phyloP scores from a whole-genome alignment of 2,113 vertebrate genomes.

The Strix aluco region DNA sequence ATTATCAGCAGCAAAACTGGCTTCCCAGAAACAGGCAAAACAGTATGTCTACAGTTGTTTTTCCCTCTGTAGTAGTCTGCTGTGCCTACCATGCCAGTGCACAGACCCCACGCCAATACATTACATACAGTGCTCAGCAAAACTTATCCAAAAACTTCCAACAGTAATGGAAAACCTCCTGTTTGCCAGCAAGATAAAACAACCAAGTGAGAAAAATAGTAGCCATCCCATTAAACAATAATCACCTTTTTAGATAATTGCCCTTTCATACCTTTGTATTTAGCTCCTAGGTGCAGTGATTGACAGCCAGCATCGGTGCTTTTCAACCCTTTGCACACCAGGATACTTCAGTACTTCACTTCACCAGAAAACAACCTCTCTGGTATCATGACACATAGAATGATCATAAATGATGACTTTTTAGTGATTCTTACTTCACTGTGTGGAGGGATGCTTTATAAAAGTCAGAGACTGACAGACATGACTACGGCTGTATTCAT shows the following conservation, averaged over 20 bases:
- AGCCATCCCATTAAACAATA: background rate
- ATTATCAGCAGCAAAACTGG: background rate
- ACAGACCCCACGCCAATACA: rapidly evolving
- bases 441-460: background rate
- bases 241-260: background rate
- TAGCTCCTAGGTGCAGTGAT: background rate
- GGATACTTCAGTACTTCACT: background rate
- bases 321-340: background rate
- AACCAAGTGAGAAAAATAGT: background rate
- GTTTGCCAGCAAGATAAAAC: background rate
- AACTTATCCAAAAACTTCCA: background rate
- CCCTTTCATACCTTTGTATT: background rate
- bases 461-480: background rate
- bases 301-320: background rate
- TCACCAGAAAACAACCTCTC: background rate
- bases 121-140: rapidly evolving
- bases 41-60: background rate
- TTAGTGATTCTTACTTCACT: background rate
- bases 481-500: background rate
- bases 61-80: too few species aligned
- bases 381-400: too few species aligned
- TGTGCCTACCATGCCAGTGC: background rate
- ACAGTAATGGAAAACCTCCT: background rate
- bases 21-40: background rate
- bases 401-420: background rate